Base-by-base conservation (phyloP, 2,113 vertebrate genomes). In the Raja brachyura region DNA sequence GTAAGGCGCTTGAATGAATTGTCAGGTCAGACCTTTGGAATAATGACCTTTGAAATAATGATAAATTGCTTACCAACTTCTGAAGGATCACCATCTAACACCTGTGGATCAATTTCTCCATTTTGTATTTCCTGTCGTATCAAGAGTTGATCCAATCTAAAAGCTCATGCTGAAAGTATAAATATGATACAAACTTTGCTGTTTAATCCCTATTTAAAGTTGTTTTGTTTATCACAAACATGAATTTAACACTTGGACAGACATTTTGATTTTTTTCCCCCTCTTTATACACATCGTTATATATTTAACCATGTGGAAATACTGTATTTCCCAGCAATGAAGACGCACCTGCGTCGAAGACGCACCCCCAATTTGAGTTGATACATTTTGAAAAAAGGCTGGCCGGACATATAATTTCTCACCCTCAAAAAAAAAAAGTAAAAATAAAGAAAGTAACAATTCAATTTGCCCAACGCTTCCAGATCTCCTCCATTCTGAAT, bases 301-400 rank as follows among this genome's bases (percentile, higher is more conserved):
- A 63, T 86, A 59, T 63, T 63, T 31, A n/a, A 86, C 83, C 83
- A 86, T 86, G 83, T 86, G 83, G 83, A 63, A 86, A 31, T 31
- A 63, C 56, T n/a, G n/a, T n/a, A n/a, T n/a, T n/a, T n/a, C n/a
- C n/a, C n/a, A n/a, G n/a, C n/a, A n/a, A n/a, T n/a, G n/a, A n/a
- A n/a, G n/a, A n/a, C n/a, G n/a, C n/a, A n/a, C n/a, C n/a, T n/a
- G n/a, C n/a, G n/a, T n/a, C n/a, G n/a, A n/a, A n/a, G n/a, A n/a
- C n/a, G n/a, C n/a, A n/a, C n/a, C n/a, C n/a, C n/a, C n/a, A n/a
- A n/a, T n/a, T n/a, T n/a, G n/a, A n/a, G n/a, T n/a, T n/a, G n/a
- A n/a, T n/a, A n/a, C n/a, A n/a, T n/a, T n/a, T n/a, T n/a, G n/a
- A n/a, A n/a, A n/a, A n/a, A n/a, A n/a, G n/a, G n/a, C n/a, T n/a